phyloP scores from a whole-genome alignment of 2,797 vertebrate species.

The Acrossocheilus wenchowensis region DNA sequence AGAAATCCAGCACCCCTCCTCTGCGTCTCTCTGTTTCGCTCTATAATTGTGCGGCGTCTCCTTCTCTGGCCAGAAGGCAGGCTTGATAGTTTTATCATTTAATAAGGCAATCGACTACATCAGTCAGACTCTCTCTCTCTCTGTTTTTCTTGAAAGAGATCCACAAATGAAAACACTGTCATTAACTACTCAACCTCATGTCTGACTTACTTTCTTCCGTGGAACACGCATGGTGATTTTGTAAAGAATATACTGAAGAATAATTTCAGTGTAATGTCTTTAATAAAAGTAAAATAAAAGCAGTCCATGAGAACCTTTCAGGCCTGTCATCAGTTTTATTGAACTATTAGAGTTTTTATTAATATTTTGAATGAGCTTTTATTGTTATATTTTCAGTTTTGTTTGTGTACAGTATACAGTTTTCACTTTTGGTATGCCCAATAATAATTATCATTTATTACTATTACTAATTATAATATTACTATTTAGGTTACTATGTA shows the following conservation, averaged over 20 bases:
- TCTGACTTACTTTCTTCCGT: background rate
- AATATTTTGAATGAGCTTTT: background rate
- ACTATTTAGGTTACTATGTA: too few relatives aligned
- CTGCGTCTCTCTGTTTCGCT: conserved; percentile 10
- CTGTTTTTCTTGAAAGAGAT: conserved; percentile 10
- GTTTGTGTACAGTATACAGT: background rate
- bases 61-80: conserved; percentile 46
- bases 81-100: conserved; percentile 54
- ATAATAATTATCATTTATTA: too few relatives aligned
- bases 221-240: background rate
- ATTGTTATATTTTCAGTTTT: background rate
- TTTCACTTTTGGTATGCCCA: too few relatives aligned
- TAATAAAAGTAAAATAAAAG: background rate
- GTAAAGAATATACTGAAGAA: background rate
- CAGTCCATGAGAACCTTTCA: background rate
- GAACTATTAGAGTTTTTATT: too few relatives aligned
- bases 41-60: conserved; percentile 50
- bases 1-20: conserved; percentile 36
- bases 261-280: background rate
- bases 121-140: conserved; percentile 22
- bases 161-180: conserved; percentile 23
- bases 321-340: background rate
- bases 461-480: too few relatives aligned
- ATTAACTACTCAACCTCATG: conserved; percentile 9
- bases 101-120: conserved; percentile 59